Evolutionary conservation across 1,140 invertebrate species (phyloP).

Genomic region (Scaptodrosophila lebanonensis): DNA sequence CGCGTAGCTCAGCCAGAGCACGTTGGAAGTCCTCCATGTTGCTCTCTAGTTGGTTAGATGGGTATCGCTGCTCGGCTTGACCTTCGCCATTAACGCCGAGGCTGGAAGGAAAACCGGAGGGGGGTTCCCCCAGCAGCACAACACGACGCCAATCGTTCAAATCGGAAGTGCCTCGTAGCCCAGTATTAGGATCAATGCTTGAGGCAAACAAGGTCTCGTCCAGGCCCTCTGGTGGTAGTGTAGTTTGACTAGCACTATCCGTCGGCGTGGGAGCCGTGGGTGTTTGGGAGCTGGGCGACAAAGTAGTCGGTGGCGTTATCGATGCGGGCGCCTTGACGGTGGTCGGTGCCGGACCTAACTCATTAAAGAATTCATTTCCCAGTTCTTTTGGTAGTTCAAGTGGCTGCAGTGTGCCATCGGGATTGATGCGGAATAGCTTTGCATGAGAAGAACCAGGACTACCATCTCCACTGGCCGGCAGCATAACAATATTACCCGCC

Average conservation of each 20-base stretch:
- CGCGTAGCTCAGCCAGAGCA: constrained; percentile 48
- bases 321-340: constrained; percentile 5
- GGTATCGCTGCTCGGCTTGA: constrained; percentile 12
- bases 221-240: constrained; percentile 23
- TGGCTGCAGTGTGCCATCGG: constrained; percentile 45
- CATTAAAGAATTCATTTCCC: constrained; percentile 36
- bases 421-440: constrained; percentile 47
- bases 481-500: constrained; percentile 53
- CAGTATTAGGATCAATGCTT: constrained; percentile 27
- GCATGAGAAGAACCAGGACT: constrained; percentile 16
- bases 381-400: constrained; percentile 44
- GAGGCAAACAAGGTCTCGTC: constrained; percentile 43
- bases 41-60: constrained; percentile 37
- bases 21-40: constrained; percentile 61
- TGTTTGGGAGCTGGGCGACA: constrained; percentile 8
- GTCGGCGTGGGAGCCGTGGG: constrained; percentile 22
- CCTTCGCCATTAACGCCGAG: neutral
- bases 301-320: neutral
- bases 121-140: constrained; percentile 44
- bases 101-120: neutral
- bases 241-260: neutral
- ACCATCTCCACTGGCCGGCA: constrained; percentile 34
- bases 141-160: constrained; percentile 52
- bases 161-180: constrained; percentile 34
- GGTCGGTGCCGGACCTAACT: constrained; percentile 22